Evolutionary conservation across 2,113 vertebrate species (phyloP).

Genomic region (Corythornis cristatus): DNA sequence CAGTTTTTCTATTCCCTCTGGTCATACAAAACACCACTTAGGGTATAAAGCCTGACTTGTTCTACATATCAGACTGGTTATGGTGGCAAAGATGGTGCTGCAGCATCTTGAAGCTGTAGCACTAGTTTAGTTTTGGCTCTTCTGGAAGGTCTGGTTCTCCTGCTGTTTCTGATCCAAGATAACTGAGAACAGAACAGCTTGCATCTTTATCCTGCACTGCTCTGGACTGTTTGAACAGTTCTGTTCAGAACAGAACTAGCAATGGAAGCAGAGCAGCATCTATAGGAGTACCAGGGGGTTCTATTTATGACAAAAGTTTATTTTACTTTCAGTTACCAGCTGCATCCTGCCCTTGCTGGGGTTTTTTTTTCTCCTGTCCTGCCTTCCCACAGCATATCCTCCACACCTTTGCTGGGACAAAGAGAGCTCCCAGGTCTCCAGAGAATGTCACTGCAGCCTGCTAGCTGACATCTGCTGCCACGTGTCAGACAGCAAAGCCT

Average conservation of each 20-base stretch:
- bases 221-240: neutral
- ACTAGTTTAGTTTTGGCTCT: neutral
- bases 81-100: neutral
- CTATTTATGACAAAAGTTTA: neutral
- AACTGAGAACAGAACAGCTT: neutral
- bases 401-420: neutral
- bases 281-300: neutral
- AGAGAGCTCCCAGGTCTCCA: neutral
- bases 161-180: too few relatives aligned
- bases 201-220: neutral
- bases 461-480: neutral
- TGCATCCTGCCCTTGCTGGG: neutral
- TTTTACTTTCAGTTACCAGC: neutral
- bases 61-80: neutral
- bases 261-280: neutral
- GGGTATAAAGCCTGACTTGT: neutral
- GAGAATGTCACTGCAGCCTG: neutral
- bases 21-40: neutral
- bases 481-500: neutral
- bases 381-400: neutral
- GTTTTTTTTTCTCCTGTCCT: neutral
- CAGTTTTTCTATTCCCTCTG: neutral
- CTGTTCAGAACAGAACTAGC: neutral
- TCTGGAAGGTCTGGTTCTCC: neutral
- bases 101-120: neutral